Evolutionary conservation across 2,797 vertebrate species (phyloP), one percentile per base, ranked within the genome.

Genomic region (Gobionotothen gibberifrons): DNA sequence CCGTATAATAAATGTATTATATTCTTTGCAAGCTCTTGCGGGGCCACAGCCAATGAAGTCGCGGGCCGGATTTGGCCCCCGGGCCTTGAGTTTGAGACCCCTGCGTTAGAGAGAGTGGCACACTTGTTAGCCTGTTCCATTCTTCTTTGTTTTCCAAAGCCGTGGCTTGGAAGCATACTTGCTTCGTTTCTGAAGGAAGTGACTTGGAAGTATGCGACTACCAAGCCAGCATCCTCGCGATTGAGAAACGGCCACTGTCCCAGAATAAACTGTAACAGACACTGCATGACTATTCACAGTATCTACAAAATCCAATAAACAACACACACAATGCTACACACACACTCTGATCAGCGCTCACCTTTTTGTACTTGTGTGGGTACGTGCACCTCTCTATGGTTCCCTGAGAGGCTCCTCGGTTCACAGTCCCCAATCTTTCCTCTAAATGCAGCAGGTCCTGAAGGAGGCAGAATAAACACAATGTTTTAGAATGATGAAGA

Each of bases 351-450:
- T 26, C 21, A 14, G 13, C 40, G 13, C 95, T 97, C 91, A 99
- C 98, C 97, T 99, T 99, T 90, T 99, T 99, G 89, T 99, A 99
- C 90, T 99, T 99, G 95, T 99, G 98, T 88, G 98, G 98, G 78
- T 99, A 99, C 79, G 98, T 99, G 94, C 98, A 99, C 95, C 98
- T 97, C 96, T 99, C 98, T 94, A 99, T 99, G 88, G 98, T 99
- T 93, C 97, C 97, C 96, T 99, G 98, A 92, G 98, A 98, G 87
- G 98, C 98, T 88, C 98, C 98, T 86, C 98, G 96, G 91, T 99
- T 99, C 90, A 99, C 97, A 71, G 98, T 98, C 90, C 97, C 98
- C 94, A 99, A 89, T 84, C 98, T 92, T 85, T 99, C 98, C 92
- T 99, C 98, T 92, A 99, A 94, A 92, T 99, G 98, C 94, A 99